phyloP scores from a whole-genome alignment of 2,113 vertebrate species.

The Corydoras maculifer region DNA sequence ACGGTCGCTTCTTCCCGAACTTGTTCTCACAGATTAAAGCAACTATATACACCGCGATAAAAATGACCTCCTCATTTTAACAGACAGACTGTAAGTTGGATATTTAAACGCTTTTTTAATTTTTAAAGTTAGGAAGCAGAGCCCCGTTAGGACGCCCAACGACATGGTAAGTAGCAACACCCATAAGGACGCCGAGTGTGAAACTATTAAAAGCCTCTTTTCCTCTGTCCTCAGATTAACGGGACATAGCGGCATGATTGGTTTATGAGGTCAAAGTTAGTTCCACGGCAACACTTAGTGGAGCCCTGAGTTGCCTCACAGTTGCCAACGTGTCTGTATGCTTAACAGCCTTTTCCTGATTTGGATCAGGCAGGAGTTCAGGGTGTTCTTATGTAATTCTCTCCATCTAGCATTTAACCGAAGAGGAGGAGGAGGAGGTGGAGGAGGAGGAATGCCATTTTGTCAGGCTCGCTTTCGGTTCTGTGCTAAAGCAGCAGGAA shows the following conservation, averaged over 20 bases:
- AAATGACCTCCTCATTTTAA: not conserved
- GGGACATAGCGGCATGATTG: conserved; percentile 9
- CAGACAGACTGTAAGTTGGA: too few relatives aligned
- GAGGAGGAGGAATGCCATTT: conserved; percentile 33
- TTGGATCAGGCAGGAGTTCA: conserved; percentile 29
- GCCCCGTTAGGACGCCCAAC: too few relatives aligned
- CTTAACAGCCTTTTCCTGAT: conserved; percentile 36
- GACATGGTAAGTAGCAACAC: too few relatives aligned
- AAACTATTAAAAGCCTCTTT: too few relatives aligned
- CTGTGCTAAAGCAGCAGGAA: conserved; percentile 20
- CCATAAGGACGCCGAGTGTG: too few relatives aligned
- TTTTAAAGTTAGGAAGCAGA: conserved; percentile 11
- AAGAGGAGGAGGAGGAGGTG: conserved; percentile 23
- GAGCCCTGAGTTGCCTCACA: conserved; percentile 16
- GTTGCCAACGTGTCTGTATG: conserved; percentile 41
- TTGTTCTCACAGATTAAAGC: not conserved
- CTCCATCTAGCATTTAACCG: conserved; percentile 21
- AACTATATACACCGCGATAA: not conserved
- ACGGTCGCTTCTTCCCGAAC: not conserved
- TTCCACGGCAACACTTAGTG: conserved; percentile 2
- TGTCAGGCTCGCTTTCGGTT: conserved; percentile 29
- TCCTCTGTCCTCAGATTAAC: not conserved
- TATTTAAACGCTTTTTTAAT: too few relatives aligned
- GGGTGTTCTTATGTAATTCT: conserved; percentile 42
- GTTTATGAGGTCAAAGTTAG: conserved; percentile 20